Percentiles rank a stretch among this genome's conserved stretches.
Evolutionary conservation across 2,888 invertebrate species (phyloP).

Genomic region (Bruchidius siliquastri): DNA sequence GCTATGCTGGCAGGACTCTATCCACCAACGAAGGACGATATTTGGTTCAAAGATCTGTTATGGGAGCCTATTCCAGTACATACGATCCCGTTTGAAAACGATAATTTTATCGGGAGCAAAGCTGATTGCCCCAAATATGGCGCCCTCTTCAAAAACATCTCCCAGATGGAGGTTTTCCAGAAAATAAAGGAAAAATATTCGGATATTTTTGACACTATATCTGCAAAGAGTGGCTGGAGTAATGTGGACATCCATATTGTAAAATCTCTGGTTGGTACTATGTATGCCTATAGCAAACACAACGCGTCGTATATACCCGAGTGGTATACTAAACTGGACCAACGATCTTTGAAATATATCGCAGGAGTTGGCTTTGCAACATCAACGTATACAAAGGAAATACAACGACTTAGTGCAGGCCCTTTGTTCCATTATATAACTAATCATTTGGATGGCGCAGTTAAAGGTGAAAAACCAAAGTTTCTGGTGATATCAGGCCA

Average conservation of each 20-base stretch:
- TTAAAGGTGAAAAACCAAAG: slow-evolving; percentile 9
- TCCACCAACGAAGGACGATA: slow-evolving; percentile 49
- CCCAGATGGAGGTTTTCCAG: too few species aligned
- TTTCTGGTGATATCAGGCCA: slow-evolving; percentile 56
- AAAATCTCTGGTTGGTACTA: not conserved
- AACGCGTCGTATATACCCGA: slow-evolving; percentile 4
- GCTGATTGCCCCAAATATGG: not conserved
- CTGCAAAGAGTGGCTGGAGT: not conserved
- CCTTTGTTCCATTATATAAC: slow-evolving; percentile 10
- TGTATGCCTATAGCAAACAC: not conserved
- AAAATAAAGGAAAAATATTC: not conserved
- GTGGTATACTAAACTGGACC: not conserved
- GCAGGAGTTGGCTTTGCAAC: not conserved
- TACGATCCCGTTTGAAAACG: not conserved
- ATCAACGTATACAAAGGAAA: not conserved
- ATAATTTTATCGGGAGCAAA: not conserved
- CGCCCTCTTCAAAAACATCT: not conserved
- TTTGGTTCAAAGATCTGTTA: not conserved
- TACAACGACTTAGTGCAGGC: slow-evolving; percentile 5
- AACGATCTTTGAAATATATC: not conserved
- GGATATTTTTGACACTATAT: not conserved
- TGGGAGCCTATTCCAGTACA: not conserved
- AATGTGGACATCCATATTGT: not conserved
- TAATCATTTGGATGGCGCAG: slow-evolving; percentile 6
- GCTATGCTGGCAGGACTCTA: slow-evolving; percentile 72